These are phyloP conservation scores for Tetraneura akinire DNA, from an alignment of 1,140 invertebrate genomes.

Conservation along the genomic window DNA sequence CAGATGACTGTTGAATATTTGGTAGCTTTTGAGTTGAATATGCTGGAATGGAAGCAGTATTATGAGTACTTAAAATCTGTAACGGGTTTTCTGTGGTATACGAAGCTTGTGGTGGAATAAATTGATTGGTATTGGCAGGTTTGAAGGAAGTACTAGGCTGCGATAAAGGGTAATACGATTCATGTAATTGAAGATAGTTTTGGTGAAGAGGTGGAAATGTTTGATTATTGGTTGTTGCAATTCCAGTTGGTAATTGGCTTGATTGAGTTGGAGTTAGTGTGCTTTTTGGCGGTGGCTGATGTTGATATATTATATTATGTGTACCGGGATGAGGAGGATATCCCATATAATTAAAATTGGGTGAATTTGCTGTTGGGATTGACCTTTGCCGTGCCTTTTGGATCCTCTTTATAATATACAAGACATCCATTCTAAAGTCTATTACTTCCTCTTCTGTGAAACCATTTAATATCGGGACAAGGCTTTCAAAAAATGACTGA, in stretches of 20 bases:
- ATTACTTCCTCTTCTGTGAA: constrained; percentile 19
- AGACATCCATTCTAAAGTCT: constrained; percentile 22
- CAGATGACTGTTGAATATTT: not conserved
- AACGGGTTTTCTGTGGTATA: not conserved
- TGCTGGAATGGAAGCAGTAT: not conserved
- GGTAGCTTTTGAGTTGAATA: constrained; percentile 5
- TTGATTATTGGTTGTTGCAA: constrained; percentile 14
- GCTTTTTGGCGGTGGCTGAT: not conserved
- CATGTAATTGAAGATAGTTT: constrained; percentile 4
- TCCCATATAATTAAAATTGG: constrained; percentile 5
- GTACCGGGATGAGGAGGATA: constrained; percentile 9
- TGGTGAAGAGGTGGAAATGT: constrained; percentile 6
- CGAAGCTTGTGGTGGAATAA: not conserved
- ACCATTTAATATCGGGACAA: constrained; percentile 18
- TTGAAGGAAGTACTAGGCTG: constrained; percentile 1
- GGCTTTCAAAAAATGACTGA: constrained; percentile 12
- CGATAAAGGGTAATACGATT: not conserved
- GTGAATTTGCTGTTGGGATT: not conserved
- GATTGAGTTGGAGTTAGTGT: not conserved
- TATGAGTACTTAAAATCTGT: constrained; percentile 9
- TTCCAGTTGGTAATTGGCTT: constrained; percentile 14
- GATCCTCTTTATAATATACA: constrained; percentile 17
- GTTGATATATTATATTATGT: constrained; percentile 3
- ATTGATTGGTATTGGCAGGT: not conserved
- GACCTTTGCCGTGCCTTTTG: constrained; percentile 1